A percentile compares a stretch with the other conserved stretches of the same genome.
These are phyloP conservation scores for Brachionus sp. DNA, from an alignment of 1,140 invertebrate species.

Conservation along the genomic window DNA sequence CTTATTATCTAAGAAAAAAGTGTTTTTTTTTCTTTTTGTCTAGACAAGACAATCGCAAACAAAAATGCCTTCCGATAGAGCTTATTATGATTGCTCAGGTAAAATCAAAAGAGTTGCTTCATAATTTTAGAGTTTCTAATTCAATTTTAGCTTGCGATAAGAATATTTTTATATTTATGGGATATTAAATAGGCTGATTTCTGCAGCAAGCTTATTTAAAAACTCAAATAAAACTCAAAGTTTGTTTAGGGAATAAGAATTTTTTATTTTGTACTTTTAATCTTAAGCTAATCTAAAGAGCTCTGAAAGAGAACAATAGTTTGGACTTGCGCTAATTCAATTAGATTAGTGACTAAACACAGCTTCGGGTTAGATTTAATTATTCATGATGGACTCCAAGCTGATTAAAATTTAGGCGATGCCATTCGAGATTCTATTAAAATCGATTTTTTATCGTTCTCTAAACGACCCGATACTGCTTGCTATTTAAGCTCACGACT, in stretches of 20 bases:
- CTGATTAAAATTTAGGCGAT: constrained; percentile 1
- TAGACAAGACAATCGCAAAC: not conserved
- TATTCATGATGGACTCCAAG: not conserved
- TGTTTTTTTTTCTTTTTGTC: not conserved
- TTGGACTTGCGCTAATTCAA: constrained; percentile 1
- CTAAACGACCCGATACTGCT: not conserved
- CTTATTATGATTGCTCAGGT: not conserved
- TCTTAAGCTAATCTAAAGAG: not conserved
- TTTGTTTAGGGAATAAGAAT: not conserved
- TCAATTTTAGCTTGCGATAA: not conserved
- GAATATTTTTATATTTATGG: not conserved
- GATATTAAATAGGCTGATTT: not conserved
- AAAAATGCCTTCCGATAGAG: not conserved
- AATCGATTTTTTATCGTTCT: not conserved
- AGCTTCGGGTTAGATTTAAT: not conserved
- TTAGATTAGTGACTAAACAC: not conserved
- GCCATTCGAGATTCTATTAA: constrained; percentile 10
- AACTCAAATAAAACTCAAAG: not conserved
- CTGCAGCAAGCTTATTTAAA: not conserved
- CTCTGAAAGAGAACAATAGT: not conserved
- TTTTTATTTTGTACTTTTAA: not conserved
- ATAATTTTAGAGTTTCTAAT: not conserved
- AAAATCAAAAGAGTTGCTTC: not conserved
- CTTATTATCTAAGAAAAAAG: not conserved
- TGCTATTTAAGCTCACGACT: not conserved